These are phyloP conservation scores for Drosophila atroscutellata DNA, from an alignment of 2,888 invertebrate species.

Conservation along the genomic window DNA sequence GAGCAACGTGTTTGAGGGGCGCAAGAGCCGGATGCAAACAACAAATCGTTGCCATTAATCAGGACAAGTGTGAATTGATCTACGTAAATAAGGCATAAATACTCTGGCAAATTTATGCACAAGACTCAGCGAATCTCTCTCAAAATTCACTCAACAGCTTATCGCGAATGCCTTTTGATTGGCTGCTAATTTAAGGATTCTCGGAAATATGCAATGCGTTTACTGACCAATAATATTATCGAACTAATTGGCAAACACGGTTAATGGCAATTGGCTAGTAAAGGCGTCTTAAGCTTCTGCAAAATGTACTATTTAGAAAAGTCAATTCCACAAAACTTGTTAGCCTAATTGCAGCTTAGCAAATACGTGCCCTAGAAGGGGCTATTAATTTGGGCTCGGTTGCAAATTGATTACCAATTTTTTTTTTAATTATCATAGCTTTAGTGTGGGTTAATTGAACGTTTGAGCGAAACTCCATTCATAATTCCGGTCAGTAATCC, in stretches of 20 bases:
- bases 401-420: background rate
- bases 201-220: conserved; percentile 3
- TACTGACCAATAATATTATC: background rate
- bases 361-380: background rate
- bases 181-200: background rate
- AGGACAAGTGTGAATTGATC: conserved; percentile 51
- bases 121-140: background rate
- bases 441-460: background rate
- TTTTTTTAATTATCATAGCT: background rate
- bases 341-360: background rate
- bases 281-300: background rate
- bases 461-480: background rate
- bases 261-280: background rate
- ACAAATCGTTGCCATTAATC: conserved; percentile 42
- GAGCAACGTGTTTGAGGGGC: conserved; percentile 2
- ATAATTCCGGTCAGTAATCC: background rate
- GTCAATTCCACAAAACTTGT: background rate
- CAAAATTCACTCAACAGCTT: background rate
- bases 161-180: conserved; percentile 4
- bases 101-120: background rate
- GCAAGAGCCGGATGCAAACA: conserved; percentile 32
- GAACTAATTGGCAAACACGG: background rate
- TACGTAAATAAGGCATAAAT: conserved; percentile 36
- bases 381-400: background rate
- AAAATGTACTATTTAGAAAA: background rate